A percentile compares a stretch with the other conserved stretches of the same genome.
These are phyloP conservation scores for Eulithis testata DNA, from an alignment of 2,888 invertebrate genomes.

Conservation along the genomic window DNA sequence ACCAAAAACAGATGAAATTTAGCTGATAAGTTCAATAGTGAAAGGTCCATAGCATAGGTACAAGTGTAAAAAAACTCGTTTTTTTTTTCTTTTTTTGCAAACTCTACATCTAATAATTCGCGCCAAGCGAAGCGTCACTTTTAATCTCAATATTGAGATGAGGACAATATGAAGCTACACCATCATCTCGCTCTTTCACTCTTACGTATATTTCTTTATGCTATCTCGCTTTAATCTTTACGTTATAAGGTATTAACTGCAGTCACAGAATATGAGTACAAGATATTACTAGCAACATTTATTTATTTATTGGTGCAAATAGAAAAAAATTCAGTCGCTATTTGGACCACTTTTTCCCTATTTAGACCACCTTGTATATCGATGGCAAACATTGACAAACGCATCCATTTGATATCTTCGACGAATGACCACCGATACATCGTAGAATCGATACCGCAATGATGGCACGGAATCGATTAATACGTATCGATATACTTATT, in stretches of 20 bases:
- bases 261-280: too few relatives aligned
- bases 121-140: slow-evolving; percentile 81
- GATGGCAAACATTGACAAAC: not conserved
- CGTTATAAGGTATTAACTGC: slow-evolving; percentile 4
- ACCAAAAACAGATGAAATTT: too few relatives aligned
- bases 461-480: too few relatives aligned
- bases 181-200: slow-evolving; percentile 48
- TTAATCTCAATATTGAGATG: slow-evolving; percentile 84
- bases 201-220: slow-evolving; percentile 28
- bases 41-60: too few relatives aligned
- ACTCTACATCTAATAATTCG: slow-evolving; percentile 75
- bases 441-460: slow-evolving; percentile 9
- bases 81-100: slow-evolving; percentile 50
- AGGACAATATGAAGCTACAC: slow-evolving; percentile 78
- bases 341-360: too few relatives aligned
- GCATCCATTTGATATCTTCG: slow-evolving; percentile 3
- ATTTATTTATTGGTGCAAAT: too few relatives aligned
- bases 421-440: slow-evolving; percentile 28
- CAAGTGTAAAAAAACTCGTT: not conserved
- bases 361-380: too few relatives aligned
- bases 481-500: slow-evolving; percentile 48
- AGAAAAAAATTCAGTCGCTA: too few relatives aligned
- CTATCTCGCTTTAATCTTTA: slow-evolving; percentile 46
- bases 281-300: not conserved
- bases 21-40: too few relatives aligned